Percentiles rank a stretch among this genome's conserved stretches.
Conservation (phyloP, 2,888 invertebrate species). For the Ornithoptera alexandrae region DNA sequence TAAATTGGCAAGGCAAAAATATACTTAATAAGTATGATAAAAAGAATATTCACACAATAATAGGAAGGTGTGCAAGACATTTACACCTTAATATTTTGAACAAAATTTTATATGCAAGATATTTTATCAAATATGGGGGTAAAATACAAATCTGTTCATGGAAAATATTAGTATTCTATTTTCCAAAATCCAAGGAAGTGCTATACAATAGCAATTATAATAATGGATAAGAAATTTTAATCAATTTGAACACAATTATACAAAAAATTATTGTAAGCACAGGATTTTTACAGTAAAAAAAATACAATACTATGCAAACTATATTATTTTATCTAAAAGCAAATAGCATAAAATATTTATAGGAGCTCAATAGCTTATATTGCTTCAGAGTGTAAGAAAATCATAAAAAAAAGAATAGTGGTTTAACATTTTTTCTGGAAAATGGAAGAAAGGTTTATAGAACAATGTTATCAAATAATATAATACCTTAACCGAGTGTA, state of each 20-base stretch:
- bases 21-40: background rate
- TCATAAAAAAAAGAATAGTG: slow-evolving; percentile 1
- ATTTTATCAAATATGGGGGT: background rate
- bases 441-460: slow-evolving; percentile 6
- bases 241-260: too few species aligned
- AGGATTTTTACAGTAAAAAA: too few species aligned
- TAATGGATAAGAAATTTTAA: too few species aligned
- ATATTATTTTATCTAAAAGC: too few species aligned
- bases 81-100: background rate
- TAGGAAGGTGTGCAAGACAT: background rate
- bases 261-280: too few species aligned
- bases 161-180: too few species aligned
- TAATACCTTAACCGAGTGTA: slow-evolving; percentile 17
- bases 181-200: too few species aligned
- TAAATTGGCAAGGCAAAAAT: background rate
- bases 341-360: too few species aligned
- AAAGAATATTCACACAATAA: background rate
- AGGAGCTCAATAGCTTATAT: too few species aligned
- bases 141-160: background rate
- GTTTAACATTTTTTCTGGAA: slow-evolving; percentile 5
- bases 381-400: background rate
- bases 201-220: too few species aligned
- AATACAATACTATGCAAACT: too few species aligned
- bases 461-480: slow-evolving; percentile 9
- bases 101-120: background rate